Conservation (phyloP, 2,113 vertebrate genomes). For the Lethenteron reissneri region DNA sequence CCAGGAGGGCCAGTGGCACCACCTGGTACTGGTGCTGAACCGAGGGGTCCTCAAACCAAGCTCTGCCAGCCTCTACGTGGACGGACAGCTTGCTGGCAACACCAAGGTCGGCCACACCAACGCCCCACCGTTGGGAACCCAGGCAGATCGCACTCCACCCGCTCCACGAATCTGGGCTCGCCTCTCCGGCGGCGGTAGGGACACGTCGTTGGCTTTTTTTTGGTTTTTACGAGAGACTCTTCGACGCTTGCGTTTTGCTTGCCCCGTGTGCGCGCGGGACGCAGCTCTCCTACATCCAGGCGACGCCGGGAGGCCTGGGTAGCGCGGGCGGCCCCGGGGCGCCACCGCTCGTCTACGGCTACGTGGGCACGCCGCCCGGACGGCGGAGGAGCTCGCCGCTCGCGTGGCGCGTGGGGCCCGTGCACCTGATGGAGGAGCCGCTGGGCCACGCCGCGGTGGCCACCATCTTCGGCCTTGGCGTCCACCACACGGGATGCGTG, state of each 20-base stretch:
- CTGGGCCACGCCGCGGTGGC: slow-evolving; percentile 49
- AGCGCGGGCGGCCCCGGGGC: slow-evolving; percentile 71
- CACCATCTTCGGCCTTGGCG: slow-evolving; percentile 69
- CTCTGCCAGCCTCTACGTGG: slow-evolving; percentile 67
- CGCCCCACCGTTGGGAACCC: no score
- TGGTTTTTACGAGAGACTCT: no score
- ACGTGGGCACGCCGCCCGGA: slow-evolving; percentile 62
- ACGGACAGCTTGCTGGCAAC: slow-evolving; percentile 63
- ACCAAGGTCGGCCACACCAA: slow-evolving; percentile 45
- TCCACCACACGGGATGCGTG: slow-evolving; percentile 69
- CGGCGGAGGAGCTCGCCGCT: slow-evolving; percentile 61
- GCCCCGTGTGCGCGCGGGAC: no score
- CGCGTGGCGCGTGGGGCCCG: slow-evolving; percentile 79
- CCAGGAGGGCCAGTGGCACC: slow-evolving; percentile 89
- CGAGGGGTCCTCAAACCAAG: slow-evolving; percentile 98
- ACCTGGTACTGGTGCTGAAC: slow-evolving; percentile 87
- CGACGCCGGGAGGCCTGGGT: slow-evolving; percentile 16
- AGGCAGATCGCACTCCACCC: no score
- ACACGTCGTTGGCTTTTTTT: no score
- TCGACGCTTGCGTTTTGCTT: no score
- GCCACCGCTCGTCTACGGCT: slow-evolving; percentile 71
- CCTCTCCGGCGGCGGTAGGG: no score
- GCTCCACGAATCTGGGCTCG: no score
- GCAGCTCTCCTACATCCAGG: no score
- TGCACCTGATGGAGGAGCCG: slow-evolving; percentile 83